phyloP scores from a whole-genome alignment of 2,888 invertebrate species.

The Plebejus melissa region DNA sequence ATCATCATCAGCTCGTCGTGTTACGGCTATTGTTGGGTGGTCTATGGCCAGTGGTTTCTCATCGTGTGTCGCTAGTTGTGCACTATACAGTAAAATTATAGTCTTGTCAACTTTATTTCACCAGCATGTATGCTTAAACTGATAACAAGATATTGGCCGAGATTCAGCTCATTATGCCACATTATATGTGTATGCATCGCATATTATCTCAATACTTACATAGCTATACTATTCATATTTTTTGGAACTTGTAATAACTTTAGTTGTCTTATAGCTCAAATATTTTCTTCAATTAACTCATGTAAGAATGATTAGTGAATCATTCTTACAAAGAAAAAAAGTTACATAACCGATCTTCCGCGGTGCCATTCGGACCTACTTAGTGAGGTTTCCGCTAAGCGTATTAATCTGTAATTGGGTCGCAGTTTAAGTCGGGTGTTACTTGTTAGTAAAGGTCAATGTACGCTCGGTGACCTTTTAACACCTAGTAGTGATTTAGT shows the following conservation, averaged over 20 bases:
- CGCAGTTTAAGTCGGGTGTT: slow-evolving; percentile 68
- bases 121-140: no score
- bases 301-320: no score
- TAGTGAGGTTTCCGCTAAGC: slow-evolving; percentile 78
- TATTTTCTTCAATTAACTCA: no score
- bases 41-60: neutral
- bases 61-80: neutral
- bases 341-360: slow-evolving; percentile 54
- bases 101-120: no score
- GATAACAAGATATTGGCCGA: no score
- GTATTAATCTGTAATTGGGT: slow-evolving; percentile 78
- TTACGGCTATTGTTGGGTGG: neutral
- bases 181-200: no score
- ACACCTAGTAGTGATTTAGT: slow-evolving; percentile 21
- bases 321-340: slow-evolving; percentile 51
- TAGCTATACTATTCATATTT: no score
- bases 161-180: no score
- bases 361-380: slow-evolving; percentile 72
- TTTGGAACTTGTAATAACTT: no score
- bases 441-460: slow-evolving; percentile 69
- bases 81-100: no score
- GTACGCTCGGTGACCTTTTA: slow-evolving; percentile 44
- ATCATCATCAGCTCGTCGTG: neutral
- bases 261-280: no score
- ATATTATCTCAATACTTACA: no score